Percentiles rank a stretch among this genome's conserved stretches.
Evolutionary conservation across 2,797 vertebrate species (phyloP).

Genomic region (Enteromius trimaculatus): DNA sequence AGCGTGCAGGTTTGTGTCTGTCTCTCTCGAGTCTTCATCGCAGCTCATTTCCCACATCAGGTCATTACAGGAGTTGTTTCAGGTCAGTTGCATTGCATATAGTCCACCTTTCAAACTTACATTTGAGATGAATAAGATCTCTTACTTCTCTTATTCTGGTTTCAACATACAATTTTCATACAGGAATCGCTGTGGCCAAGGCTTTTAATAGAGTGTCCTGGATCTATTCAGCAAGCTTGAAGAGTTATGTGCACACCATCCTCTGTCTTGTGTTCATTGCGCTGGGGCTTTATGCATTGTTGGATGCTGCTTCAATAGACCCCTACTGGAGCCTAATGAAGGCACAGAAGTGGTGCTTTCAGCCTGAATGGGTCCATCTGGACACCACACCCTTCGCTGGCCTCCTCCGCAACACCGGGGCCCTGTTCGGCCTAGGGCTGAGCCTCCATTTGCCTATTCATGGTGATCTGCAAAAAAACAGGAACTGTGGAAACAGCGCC

Average conservation of each 20-base stretch:
- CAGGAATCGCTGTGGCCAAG: constrained; percentile 82
- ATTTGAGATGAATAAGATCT: background rate
- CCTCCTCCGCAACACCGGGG: constrained; percentile 83
- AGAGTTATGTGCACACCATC: constrained; percentile 74
- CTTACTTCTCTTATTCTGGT: background rate
- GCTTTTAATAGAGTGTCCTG: constrained; percentile 70
- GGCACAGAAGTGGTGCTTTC: constrained; percentile 79
- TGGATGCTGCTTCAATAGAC: constrained; percentile 75
- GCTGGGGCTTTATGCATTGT: constrained; percentile 81
- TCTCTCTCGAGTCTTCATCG: constrained; percentile 84
- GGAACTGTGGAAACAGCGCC: constrained; percentile 37
- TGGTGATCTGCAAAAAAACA: constrained; percentile 61
- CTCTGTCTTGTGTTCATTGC: constrained; percentile 81
- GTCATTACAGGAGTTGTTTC: constrained; percentile 81
- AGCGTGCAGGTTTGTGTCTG: constrained; percentile 81
- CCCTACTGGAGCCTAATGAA: constrained; percentile 85
- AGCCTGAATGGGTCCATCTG: constrained; percentile 83
- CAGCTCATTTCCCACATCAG: constrained; percentile 87
- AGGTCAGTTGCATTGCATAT: constrained; percentile 67
- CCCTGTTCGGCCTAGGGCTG: constrained; percentile 82
- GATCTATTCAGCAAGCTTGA: constrained; percentile 78
- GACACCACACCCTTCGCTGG: constrained; percentile 86
- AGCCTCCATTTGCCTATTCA: constrained; percentile 80
- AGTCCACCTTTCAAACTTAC: background rate
- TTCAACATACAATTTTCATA: background rate